Percentiles rank a stretch among this genome's conserved stretches.
These are phyloP conservation scores for Aurelia coerulea DNA, from an alignment of 30 jellyfish, hydroid and myxozoan genomes.

Conservation along the genomic window DNA sequence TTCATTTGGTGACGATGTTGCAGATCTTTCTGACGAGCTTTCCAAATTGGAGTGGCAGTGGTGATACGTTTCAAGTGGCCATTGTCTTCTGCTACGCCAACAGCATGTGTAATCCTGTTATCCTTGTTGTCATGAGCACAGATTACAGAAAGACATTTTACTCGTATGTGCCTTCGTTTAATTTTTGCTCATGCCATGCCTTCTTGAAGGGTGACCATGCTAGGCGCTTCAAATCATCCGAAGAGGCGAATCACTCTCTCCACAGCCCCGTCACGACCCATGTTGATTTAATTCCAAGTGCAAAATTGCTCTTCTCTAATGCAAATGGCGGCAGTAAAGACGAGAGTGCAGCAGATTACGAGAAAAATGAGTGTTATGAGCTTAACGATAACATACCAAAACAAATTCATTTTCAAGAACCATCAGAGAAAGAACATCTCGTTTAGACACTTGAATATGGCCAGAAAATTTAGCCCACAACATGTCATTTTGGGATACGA, in stretches of 20 bases:
- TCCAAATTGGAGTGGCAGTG: slow-evolving; percentile 59
- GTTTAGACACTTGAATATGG: too few species aligned
- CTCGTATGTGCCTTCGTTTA: slow-evolving; percentile 54
- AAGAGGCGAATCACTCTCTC: slow-evolving; percentile 34
- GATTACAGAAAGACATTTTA: slow-evolving; percentile 78
- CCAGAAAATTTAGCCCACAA: too few species aligned
- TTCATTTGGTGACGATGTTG: slow-evolving; percentile 66
- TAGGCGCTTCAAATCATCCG: slow-evolving; percentile 5
- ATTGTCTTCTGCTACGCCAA: slow-evolving; percentile 65
- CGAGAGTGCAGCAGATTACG: slow-evolving; percentile 21
- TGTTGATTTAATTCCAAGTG: slow-evolving; percentile 1
- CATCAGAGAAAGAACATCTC: too few species aligned
- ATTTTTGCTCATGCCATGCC: slow-evolving; percentile 18
- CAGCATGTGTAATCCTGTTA: slow-evolving; percentile 85
- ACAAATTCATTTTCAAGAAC: too few species aligned
- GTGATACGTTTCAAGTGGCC: slow-evolving; percentile 53
- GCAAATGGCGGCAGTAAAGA: background rate
- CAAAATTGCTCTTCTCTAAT: slow-evolving; percentile 1
- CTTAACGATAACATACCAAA: slow-evolving; percentile 33
- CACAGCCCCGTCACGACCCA: slow-evolving; percentile 34
- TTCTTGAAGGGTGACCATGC: slow-evolving; percentile 4
- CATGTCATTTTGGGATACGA: too few species aligned
- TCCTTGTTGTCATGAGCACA: slow-evolving; percentile 64
- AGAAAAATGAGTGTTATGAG: slow-evolving; percentile 33
- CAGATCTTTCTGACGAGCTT: slow-evolving; percentile 19